Conservation (phyloP, 92 coral and sea anemone species). For the Meandrina meandrites region DNA sequence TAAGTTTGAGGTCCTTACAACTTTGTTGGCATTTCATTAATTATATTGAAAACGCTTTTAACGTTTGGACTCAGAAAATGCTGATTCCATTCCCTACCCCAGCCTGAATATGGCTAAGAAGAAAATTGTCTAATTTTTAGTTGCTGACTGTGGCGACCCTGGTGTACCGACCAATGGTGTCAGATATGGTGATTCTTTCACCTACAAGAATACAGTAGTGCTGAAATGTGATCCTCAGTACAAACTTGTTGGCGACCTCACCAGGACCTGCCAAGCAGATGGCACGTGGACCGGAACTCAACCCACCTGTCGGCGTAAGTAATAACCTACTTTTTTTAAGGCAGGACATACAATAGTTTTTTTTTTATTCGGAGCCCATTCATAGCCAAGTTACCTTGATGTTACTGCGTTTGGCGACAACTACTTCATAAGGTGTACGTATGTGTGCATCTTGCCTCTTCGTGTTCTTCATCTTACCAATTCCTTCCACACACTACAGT, state of each 20-base stretch:
- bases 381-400: background rate
- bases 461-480: no score
- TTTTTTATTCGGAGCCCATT: background rate
- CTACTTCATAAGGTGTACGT: no score
- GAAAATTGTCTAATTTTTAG: constrained; percentile 28
- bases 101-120: no score
- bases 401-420: no score
- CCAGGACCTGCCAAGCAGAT: constrained; percentile 65
- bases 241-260: constrained; percentile 62
- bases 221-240: constrained; percentile 78
- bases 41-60: no score
- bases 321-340: background rate
- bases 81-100: no score
- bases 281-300: constrained; percentile 69
- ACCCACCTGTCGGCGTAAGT: constrained; percentile 72
- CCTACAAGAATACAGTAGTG: constrained; percentile 61
- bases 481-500: no score
- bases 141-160: constrained; percentile 76
- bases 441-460: no score
- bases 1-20: no score
- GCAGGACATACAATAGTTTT: no score
- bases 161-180: constrained; percentile 71
- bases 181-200: constrained; percentile 52
- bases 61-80: no score
- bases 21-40: no score